Conservation (phyloP, 2,888 invertebrate species). For the Galerucella nymphaeae region DNA sequence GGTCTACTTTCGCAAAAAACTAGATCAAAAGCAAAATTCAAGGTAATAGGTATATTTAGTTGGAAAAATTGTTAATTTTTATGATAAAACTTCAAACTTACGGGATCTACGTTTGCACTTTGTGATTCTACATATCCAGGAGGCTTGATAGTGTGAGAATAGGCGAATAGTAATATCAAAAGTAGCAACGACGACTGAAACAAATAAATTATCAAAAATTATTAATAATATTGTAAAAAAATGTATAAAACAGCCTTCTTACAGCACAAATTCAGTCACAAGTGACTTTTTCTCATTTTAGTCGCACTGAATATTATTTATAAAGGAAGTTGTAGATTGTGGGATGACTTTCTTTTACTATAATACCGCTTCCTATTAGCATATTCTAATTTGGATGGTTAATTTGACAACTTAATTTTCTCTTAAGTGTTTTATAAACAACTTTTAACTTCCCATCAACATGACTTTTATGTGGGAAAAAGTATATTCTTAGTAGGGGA, state of each 20-base stretch:
- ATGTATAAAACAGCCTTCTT: background rate
- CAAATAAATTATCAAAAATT: slow-evolving; percentile 42
- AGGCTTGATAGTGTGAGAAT: slow-evolving; percentile 57
- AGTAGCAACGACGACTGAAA: slow-evolving; percentile 60
- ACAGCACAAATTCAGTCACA: too few relatives aligned
- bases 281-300: too few relatives aligned
- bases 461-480: background rate
- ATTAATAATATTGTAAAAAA: background rate
- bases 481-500: background rate
- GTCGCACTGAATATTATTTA: too few relatives aligned
- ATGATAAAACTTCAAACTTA: slow-evolving; percentile 50
- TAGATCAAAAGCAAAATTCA: background rate
- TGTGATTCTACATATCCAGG: slow-evolving; percentile 62
- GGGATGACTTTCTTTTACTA: background rate
- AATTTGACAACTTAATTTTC: background rate
- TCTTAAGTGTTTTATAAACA: background rate
- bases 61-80: background rate
- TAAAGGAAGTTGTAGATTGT: too few relatives aligned
- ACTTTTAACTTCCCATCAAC: background rate
- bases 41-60: background rate
- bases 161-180: slow-evolving; percentile 57
- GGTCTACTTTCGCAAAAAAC: background rate
- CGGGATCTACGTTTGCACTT: slow-evolving; percentile 61
- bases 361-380: background rate
- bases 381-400: background rate